phyloP scores from a whole-genome alignment of 2,113 vertebrate species.

The Actenoides lindsayi region DNA sequence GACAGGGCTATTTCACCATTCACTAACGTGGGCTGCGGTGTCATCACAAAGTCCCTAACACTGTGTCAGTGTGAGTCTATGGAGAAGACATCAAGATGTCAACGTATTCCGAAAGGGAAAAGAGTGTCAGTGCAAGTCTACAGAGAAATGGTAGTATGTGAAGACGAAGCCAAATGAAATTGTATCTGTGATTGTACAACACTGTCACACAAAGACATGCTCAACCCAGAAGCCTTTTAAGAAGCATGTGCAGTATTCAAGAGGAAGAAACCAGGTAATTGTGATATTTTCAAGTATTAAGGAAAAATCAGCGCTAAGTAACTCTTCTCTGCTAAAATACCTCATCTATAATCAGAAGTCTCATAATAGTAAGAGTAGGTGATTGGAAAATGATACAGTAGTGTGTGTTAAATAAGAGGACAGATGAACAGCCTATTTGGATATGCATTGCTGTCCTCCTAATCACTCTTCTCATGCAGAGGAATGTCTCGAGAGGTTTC shows the following conservation, averaged over 20 bases:
- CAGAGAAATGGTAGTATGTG: neutral
- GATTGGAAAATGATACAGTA: neutral
- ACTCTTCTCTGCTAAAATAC: neutral
- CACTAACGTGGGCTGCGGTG: slow-evolving; percentile 33
- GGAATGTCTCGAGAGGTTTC: neutral
- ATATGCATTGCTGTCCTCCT: neutral
- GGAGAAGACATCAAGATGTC: slow-evolving; percentile 59
- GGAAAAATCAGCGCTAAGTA: neutral
- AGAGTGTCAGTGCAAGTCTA: slow-evolving; percentile 36
- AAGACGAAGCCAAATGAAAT: neutral
- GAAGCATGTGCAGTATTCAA: neutral
- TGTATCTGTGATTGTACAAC: neutral
- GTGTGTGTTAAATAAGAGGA: neutral
- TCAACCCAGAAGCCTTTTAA: neutral
- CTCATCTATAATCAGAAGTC: neutral
- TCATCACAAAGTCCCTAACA: slow-evolving; percentile 61
- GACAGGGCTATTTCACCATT: slow-evolving; percentile 56
- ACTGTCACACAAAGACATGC: neutral
- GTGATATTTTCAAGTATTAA: neutral
- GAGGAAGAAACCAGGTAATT: neutral
- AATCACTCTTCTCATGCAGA: neutral
- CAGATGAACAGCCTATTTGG: neutral
- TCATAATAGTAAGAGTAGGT: neutral
- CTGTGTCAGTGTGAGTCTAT: slow-evolving; percentile 52
- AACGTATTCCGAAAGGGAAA: slow-evolving; percentile 31